Conservation (phyloP, 92 coral and sea anemone genomes). For the Meandrina meandrites region DNA sequence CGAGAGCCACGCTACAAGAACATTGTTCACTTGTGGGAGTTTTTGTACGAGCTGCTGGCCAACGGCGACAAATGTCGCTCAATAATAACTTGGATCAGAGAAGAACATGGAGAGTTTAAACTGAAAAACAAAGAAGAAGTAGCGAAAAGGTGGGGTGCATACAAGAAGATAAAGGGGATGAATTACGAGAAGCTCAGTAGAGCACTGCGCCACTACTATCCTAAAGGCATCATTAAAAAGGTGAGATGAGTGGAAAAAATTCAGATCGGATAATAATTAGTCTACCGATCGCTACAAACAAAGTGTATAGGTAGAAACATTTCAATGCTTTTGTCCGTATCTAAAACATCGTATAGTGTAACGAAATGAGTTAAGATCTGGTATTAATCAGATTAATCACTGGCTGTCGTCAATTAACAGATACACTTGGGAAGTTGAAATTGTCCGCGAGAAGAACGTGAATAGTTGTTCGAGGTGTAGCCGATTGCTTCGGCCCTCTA, state of each 20-base stretch:
- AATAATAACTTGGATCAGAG: conserved; percentile 85
- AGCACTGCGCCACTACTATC: conserved; percentile 86
- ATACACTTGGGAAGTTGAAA: too few species aligned
- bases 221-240: conserved; percentile 86
- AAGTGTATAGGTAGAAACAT: too few species aligned
- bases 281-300: too few species aligned
- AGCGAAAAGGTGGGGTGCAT: conserved; percentile 88
- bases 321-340: background rate
- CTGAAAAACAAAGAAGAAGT: conserved; percentile 81
- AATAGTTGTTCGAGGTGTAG: too few species aligned
- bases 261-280: too few species aligned
- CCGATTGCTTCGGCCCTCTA: too few species aligned
- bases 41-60: conserved; percentile 74
- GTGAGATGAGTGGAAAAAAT: conserved; percentile 22
- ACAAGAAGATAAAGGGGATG: conserved; percentile 84
- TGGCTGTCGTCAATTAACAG: too few species aligned
- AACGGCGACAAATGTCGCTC: conserved; percentile 61
- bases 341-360: background rate
- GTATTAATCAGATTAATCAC: too few species aligned
- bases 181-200: conserved; percentile 93
- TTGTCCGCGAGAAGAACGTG: too few species aligned
- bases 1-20: conserved; percentile 68
- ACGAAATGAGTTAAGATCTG: background rate
- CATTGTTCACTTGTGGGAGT: conserved; percentile 94
- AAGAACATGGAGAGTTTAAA: conserved; percentile 82